Conservation (phyloP, 2,113 vertebrate species). For the Macaca fascicularis region T2T-MFA8v1.1 NC_088379.1:168903001-168903500, state of each 20-base stretch:
- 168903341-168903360: not conserved
- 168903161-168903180: not conserved
- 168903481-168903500: not conserved
- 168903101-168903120: not conserved
- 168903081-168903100: not conserved
- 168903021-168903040: not conserved
- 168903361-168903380: not conserved
- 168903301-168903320: not conserved
- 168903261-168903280: not conserved
- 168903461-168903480: not conserved
- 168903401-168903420: not conserved
- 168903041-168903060: not conserved
- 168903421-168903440: not conserved
- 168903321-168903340: not conserved
- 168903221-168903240: not conserved
- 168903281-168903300: not conserved
- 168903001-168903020: not conserved
- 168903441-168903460: not conserved
- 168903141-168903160: not conserved
- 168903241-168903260: not conserved
- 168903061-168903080: slow-evolving; percentile 20
- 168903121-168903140: not conserved
- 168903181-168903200: not conserved
- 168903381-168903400: not conserved
- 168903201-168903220: not conserved